phyloP scores from a whole-genome alignment of 2,888 invertebrate species.

The Hypomecis punctinalis region DNA sequence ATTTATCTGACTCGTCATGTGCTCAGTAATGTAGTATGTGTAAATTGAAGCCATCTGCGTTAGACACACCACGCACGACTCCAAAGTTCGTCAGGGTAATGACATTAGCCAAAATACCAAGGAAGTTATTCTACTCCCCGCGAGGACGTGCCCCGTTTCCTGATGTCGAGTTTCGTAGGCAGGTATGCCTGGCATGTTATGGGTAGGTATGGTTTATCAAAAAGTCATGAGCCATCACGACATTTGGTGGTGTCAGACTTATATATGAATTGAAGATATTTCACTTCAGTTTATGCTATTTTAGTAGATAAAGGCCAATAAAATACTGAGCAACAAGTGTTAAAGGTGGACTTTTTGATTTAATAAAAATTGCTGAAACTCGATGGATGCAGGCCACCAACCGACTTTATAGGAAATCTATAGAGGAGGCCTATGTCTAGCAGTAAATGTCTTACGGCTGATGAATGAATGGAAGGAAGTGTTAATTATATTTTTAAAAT shows the following conservation, averaged over 20 bases:
- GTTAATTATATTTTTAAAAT: no score
- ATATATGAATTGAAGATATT: constrained; percentile 1
- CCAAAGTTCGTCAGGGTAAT: constrained; percentile 66
- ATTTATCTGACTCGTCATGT: not conserved
- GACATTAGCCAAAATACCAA: constrained; percentile 73
- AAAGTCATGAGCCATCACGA: constrained; percentile 43
- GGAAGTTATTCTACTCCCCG: constrained; percentile 62
- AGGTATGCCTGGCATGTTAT: constrained; percentile 62
- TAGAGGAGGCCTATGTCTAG: no score
- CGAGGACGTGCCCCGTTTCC: constrained; percentile 60
- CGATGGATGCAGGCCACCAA: no score
- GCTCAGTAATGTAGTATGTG: constrained; percentile 13
- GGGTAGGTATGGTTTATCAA: constrained; percentile 72
- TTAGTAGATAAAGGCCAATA: no score
- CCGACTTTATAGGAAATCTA: no score
- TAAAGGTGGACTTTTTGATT: no score
- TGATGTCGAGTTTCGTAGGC: constrained; percentile 41
- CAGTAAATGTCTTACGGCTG: no score
- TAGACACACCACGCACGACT: constrained; percentile 40
- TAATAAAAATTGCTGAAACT: no score
- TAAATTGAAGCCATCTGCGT: constrained; percentile 33
- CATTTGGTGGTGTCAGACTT: not conserved
- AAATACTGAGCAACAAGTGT: no score
- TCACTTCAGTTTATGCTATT: not conserved
- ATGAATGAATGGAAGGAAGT: no score